Conservation (phyloP, 2,797 vertebrate species). For the Gymnothorax javanicus region DNA sequence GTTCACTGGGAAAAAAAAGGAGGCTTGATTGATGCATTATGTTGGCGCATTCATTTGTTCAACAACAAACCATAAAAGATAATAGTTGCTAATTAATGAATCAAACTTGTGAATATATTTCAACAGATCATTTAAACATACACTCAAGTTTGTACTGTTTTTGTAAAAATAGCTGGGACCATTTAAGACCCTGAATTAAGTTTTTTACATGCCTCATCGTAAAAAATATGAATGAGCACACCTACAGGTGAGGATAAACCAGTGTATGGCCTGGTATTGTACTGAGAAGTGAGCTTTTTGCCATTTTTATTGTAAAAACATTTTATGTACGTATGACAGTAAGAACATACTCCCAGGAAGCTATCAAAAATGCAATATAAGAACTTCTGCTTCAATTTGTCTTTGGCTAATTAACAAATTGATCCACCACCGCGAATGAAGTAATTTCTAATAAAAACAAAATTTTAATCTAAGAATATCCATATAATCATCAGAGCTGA, state of each 20-base stretch:
- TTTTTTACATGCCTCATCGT: too few species aligned
- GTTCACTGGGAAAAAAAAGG: neutral
- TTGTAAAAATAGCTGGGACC: neutral
- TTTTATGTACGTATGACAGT: conserved; percentile 10
- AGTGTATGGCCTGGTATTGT: neutral
- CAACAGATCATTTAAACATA: neutral
- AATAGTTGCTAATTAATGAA: neutral
- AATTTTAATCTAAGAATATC: conserved; percentile 28
- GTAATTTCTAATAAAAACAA: conserved; percentile 32
- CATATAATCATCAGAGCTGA: conserved; percentile 12
- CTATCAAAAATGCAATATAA: conserved; percentile 26
- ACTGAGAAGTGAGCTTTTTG: conserved; percentile 11
- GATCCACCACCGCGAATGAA: conserved; percentile 32
- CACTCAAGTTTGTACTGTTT: neutral
- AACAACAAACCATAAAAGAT: neutral
- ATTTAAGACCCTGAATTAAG: too few species aligned
- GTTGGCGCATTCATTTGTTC: neutral
- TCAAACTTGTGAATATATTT: neutral
- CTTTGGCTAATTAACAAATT: conserved; percentile 21
- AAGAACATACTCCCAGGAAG: conserved; percentile 13
- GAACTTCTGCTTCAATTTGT: conserved; percentile 29
- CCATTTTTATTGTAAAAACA: neutral
- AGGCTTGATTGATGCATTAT: neutral
- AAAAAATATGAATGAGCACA: neutral
- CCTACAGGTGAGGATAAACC: neutral